phyloP scores from a whole-genome alignment of 64 coral and sea anemone genomes.

The Stichodactyla helianthus region DNA sequence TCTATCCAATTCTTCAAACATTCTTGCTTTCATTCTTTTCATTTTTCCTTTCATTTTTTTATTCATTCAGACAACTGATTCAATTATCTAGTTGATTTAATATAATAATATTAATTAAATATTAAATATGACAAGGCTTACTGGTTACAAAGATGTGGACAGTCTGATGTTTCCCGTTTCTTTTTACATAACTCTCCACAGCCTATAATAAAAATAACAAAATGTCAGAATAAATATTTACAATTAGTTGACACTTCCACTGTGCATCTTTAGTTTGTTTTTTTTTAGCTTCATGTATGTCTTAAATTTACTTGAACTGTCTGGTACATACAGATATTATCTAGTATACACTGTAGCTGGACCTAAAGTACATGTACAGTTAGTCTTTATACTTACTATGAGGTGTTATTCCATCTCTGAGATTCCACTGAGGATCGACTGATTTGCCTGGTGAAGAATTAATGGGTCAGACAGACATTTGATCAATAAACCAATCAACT shows the following conservation, averaged over 20 bases:
- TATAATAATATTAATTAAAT: not conserved
- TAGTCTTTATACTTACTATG: constrained; percentile 60
- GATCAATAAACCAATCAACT: too few species aligned
- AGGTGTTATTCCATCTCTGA: constrained; percentile 78
- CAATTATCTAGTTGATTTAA: not conserved
- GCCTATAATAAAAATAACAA: constrained; percentile 30
- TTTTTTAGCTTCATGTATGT: too few species aligned
- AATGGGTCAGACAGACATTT: too few species aligned
- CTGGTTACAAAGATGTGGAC: constrained; percentile 89
- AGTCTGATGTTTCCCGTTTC: constrained; percentile 47
- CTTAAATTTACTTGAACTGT: too few species aligned
- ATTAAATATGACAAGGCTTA: constrained; percentile 25
- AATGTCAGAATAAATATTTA: too few species aligned
- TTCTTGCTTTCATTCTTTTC: not conserved
- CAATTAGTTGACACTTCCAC: too few species aligned
- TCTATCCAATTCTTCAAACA: not conserved
- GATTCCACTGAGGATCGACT: constrained; percentile 70
- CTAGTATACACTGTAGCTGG: too few species aligned
- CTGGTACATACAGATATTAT: too few species aligned
- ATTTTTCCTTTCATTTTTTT: not conserved
- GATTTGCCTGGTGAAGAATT: constrained; percentile 45
- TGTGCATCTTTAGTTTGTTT: too few species aligned
- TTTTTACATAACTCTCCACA: constrained; percentile 97
- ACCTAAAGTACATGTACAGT: too few species aligned
- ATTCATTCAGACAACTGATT: not conserved